Evolutionary conservation across 1,140 invertebrate species (phyloP), one percentile per base, ranked within the genome.

Genomic region (Tribolium castaneum): DNA sequence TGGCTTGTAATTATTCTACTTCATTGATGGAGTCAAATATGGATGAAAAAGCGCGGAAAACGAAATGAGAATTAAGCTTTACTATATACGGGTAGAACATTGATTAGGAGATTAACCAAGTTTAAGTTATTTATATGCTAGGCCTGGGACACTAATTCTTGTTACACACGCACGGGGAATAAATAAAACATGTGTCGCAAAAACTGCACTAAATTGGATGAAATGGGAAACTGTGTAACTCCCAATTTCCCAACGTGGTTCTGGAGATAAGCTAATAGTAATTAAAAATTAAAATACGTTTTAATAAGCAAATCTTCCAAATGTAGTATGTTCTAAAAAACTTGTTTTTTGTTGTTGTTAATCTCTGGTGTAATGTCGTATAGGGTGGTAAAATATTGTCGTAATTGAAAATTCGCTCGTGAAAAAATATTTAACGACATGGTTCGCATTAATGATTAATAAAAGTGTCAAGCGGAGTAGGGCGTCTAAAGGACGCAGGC

Each of bases 391-490:
- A 52, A 52, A 51, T 51, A 51, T 51, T 12, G n/a, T 14, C 50
- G 9, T 14, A 13, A 13, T 14, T 14, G 13, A 52, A 52, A 16
- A 16, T 52, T 52, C 6, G 51, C 51, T 14, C 10, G 51, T 52
- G 30, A 35, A 66, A 66, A 66, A 66, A 66, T 30, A 59, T 59
- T 25, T 59, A 59, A 59, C 54, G 54, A 50, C 39, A 49, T 7
- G 50, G 19, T 16, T 73, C 34, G 49, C 52, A 52, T 73, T 73
- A 56, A 73, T 73, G 71, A 73, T 73, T 73, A 73, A 73, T 72
- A 72, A 72, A 73, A 73, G 71, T 73, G 71, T 73, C 13, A 25
- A 14, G 45, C 49, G 34, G 50, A 73, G 35, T 50, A 49, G 70
- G 70, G 70, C 45, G 52, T 14, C 12, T n/a, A 3, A 34, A 49